phyloP scores from a whole-genome alignment of 2,888 invertebrate genomes.

The Linyphia triangularis region DNA sequence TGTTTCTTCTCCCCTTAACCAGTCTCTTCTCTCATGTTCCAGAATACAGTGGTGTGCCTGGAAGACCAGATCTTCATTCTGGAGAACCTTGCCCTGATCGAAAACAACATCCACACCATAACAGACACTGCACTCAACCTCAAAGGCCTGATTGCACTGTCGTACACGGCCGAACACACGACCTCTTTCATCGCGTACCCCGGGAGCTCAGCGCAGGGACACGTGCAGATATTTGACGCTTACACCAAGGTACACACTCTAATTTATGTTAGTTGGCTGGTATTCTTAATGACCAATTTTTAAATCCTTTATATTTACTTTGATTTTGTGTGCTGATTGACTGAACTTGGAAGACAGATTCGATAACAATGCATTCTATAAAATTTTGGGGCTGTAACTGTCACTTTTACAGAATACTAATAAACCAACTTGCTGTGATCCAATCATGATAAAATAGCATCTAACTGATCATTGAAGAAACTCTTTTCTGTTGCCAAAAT shows the following conservation, averaged over 20 bases:
- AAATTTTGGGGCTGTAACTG: too few relatives aligned
- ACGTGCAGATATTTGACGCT: constrained; percentile 63
- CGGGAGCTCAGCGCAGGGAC: constrained; percentile 45
- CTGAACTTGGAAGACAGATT: too few relatives aligned
- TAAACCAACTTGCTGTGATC: too few relatives aligned
- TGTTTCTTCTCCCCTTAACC: too few relatives aligned
- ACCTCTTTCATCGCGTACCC: constrained; percentile 51
- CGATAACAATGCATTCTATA: too few relatives aligned
- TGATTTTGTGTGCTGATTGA: too few relatives aligned
- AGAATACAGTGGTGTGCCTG: constrained; percentile 58
- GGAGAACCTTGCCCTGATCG: neutral
- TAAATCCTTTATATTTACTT: too few relatives aligned
- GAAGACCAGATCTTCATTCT: constrained; percentile 57
- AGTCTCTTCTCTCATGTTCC: neutral
- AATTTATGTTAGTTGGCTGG: too few relatives aligned
- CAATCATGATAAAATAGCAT: too few relatives aligned
- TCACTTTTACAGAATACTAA: too few relatives aligned
- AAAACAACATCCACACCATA: constrained; percentile 15
- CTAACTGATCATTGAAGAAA: too few relatives aligned
- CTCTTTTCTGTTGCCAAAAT: too few relatives aligned
- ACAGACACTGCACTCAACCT: constrained; percentile 45
- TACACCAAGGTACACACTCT: constrained; percentile 34
- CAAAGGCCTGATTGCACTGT: constrained; percentile 51
- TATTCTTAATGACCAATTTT: neutral
- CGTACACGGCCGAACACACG: neutral